A percentile compares a stretch with the other conserved stretches of the same genome.
phyloP scores from a whole-genome alignment of 1,140 invertebrate genomes.

The Camponotus vicinus region DNA sequence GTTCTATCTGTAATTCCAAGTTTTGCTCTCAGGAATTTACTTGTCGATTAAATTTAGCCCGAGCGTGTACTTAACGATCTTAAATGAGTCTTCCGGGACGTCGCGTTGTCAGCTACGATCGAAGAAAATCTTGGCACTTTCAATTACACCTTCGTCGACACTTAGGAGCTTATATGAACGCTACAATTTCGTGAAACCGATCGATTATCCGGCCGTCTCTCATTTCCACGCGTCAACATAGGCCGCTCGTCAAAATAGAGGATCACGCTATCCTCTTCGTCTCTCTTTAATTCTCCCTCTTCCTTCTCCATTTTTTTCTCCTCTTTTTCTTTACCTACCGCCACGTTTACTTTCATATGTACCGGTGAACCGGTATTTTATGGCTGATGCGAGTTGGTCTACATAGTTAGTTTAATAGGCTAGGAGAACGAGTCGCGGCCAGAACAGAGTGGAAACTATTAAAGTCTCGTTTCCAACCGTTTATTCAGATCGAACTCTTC shows the following conservation, averaged over 20 bases:
- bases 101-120: slow-evolving; percentile 20
- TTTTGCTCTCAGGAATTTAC: slow-evolving; percentile 22
- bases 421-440: slow-evolving; percentile 6
- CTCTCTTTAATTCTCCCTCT: neutral
- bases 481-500: neutral
- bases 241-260: slow-evolving; percentile 26
- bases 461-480: neutral
- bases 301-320: neutral
- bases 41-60: slow-evolving; percentile 35
- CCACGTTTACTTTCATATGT: slow-evolving; percentile 7
- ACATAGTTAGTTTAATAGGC: slow-evolving; percentile 31
- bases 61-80: slow-evolving; percentile 37
- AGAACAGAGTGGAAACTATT: neutral
- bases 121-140: slow-evolving; percentile 50
- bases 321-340: neutral
- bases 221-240: slow-evolving; percentile 33
- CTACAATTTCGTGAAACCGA: slow-evolving; percentile 20
- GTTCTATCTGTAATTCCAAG: neutral
- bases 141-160: slow-evolving; percentile 17
- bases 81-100: slow-evolving; percentile 46
- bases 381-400: neutral
- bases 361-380: neutral
- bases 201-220: slow-evolving; percentile 40
- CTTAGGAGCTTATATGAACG: slow-evolving; percentile 17
- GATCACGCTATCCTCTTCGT: slow-evolving; percentile 1